phyloP scores from a whole-genome alignment of 2,113 vertebrate genomes.

The Helogale parvula region DNA sequence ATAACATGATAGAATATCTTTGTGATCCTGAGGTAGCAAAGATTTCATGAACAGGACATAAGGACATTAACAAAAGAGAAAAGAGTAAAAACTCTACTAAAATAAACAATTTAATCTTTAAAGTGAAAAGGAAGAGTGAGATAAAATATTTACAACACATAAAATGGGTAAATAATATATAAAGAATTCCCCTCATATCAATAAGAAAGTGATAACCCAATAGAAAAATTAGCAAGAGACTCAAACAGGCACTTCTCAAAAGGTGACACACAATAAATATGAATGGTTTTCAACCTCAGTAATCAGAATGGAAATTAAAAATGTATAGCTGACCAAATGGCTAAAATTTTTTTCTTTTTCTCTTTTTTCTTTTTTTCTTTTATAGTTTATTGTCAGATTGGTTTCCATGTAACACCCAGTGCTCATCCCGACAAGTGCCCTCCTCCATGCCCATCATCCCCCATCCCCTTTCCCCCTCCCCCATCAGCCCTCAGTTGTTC shows the following conservation, averaged over 20 bases:
- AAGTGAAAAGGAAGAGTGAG: neutral
- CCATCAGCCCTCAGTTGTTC: too few species aligned
- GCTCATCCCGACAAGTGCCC: too few species aligned
- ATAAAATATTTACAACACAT: neutral
- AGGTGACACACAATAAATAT: neutral
- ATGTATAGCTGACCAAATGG: neutral
- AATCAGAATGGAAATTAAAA: slow-evolving; percentile 2
- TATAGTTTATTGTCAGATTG: too few species aligned
- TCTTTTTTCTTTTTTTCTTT: too few species aligned
- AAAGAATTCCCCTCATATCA: neutral
- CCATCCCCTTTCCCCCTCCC: too few species aligned
- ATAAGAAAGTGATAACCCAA: neutral
- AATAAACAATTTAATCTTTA: neutral
- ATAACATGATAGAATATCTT: neutral
- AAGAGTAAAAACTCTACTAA: neutral
- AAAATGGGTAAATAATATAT: neutral
- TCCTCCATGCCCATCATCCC: too few species aligned
- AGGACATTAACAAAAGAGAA: neutral
- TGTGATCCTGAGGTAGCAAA: neutral
- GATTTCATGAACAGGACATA: neutral
- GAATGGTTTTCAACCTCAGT: neutral
- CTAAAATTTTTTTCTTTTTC: neutral
- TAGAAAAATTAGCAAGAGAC: neutral
- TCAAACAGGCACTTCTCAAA: neutral
- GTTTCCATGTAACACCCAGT: too few species aligned